Conservation (phyloP, 2,888 invertebrate species). For the Trachelus iudaicus region DNA sequence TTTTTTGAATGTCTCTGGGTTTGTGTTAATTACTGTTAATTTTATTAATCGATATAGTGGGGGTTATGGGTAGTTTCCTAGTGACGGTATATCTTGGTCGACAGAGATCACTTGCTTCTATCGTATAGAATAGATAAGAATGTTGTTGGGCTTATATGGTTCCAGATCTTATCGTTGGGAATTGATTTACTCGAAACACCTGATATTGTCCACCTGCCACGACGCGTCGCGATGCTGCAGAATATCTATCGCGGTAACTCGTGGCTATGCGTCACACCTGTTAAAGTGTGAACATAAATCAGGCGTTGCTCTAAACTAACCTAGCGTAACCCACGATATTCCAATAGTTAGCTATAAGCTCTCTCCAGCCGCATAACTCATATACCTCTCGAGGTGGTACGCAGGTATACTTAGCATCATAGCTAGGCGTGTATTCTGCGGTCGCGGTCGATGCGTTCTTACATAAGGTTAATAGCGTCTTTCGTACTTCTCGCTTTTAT, state of each 20-base stretch:
- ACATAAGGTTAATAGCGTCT: constrained; percentile 4
- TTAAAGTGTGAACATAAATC: constrained; percentile 24
- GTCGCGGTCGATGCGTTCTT: constrained; percentile 6
- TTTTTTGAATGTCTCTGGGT: no score
- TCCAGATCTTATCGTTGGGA: background rate
- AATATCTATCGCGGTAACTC: constrained; percentile 16
- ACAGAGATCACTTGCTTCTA: background rate
- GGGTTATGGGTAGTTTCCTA: background rate
- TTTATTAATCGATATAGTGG: background rate
- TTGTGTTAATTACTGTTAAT: background rate
- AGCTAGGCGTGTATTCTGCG: constrained; percentile 3
- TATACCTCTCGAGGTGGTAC: background rate
- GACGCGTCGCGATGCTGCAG: constrained; percentile 11
- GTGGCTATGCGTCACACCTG: constrained; percentile 23
- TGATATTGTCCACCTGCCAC: constrained; percentile 21
- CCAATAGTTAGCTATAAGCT: constrained; percentile 19
- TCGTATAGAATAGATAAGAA: background rate
- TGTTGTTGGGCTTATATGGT: background rate
- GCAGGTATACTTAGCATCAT: background rate
- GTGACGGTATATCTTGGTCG: background rate
- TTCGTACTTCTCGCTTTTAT: background rate
- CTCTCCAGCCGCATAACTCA: constrained; percentile 20
- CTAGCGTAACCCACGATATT: constrained; percentile 23
- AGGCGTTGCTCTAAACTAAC: constrained; percentile 23
- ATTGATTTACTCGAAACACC: constrained; percentile 15